Evolutionary conservation across 1,140 invertebrate species (phyloP), one percentile per base, ranked within the genome.

Genomic region (Nasonia vitripennis): DNA sequence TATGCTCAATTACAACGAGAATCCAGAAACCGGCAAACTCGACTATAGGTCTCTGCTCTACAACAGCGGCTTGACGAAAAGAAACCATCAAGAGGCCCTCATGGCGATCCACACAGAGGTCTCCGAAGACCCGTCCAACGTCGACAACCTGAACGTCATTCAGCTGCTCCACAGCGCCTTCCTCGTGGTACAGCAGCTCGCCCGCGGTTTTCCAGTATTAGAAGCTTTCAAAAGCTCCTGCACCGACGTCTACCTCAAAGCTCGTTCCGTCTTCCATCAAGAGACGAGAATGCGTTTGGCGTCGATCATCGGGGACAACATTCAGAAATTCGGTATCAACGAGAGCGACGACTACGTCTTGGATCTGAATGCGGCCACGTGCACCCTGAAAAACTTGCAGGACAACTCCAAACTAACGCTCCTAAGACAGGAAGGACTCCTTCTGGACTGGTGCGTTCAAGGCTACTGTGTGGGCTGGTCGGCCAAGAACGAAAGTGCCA

Each of bases 241-340:
- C 87, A 90, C 94, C 1, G 96, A 97, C 89, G 94, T 97, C 37
- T 97, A 97, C 89, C 93, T 96, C 27, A 96, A 95, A 90, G 94
- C 94, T 0, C 93, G 95, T 88, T 94, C 93, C 67, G 91, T 94
- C 55, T 88, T 85, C 23, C 87, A 91, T 37, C 23, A 84, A 1
- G 86, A 88, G 51, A 91, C 89, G 20, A 93, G 87, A 86, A 80
- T 90, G 14, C 71, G 83, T 81, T n/a, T 93, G 2, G 81, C 86
- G 2, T 55, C 81, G 0, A 86, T 91, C 9, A 89, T 93, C 11
- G 87, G 92, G 12, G 87, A 92, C 10, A 85, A 75, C 7, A 78
- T 91, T 45, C 3, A 78, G 23, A 70, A 86, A 34, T 86, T 86
- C 80, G 0, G 51, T 1, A 73, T 86, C 11, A 67, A 89, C 5